Percentiles rank a stretch among this genome's conserved stretches.
Conservation (phyloP, 2,797 vertebrate species). For the Presbytis comata region DNA sequence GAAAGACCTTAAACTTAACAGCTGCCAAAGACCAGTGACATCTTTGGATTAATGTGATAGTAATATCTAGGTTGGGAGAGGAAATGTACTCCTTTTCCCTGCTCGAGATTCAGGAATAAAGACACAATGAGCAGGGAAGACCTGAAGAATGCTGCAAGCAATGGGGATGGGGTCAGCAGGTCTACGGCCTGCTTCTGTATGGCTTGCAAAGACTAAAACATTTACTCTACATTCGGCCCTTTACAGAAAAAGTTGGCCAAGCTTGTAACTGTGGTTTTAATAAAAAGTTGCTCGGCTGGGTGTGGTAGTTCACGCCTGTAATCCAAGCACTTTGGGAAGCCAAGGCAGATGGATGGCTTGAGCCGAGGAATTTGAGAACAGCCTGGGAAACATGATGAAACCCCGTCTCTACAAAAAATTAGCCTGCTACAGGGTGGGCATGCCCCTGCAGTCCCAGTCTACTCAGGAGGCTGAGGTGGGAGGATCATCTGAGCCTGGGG, state of each 20-base stretch:
- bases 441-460: no score
- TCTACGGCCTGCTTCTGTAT: neutral
- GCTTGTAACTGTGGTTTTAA: neutral
- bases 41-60: slow-evolving; percentile 25
- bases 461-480: no score
- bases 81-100: slow-evolving; percentile 18
- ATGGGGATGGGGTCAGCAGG: neutral
- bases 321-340: no score
- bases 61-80: neutral
- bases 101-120: slow-evolving; percentile 1
- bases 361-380: no score
- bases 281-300: neutral
- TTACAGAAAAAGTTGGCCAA: neutral
- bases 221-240: neutral
- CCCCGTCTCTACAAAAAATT: no score
- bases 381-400: no score
- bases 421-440: no score
- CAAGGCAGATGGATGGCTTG: no score
- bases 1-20: slow-evolving; percentile 29
- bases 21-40: slow-evolving; percentile 34
- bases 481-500: no score
- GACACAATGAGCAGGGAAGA: neutral
- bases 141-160: neutral
- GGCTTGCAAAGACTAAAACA: neutral
- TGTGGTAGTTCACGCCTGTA: no score